Evolutionary conservation across 2,113 vertebrate species (phyloP), one percentile per base, ranked within the genome.

Genomic region (Xerus inauris): DNA sequence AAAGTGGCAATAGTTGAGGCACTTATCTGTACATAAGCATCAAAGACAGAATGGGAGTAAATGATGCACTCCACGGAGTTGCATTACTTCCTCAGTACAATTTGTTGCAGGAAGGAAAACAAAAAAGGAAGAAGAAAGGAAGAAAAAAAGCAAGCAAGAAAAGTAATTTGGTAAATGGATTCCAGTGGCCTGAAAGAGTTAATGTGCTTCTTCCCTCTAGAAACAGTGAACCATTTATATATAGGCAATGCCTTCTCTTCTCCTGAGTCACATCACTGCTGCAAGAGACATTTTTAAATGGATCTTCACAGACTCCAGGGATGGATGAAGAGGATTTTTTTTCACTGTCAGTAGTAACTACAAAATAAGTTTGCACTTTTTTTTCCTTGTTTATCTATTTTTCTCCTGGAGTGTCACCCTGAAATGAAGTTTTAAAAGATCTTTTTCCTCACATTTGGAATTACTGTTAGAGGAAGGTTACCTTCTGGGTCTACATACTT

Each of bases 21-120:
- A 93, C 95, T 97, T 98, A 96, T 97, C 95, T 96, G 94, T 93
- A 96, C 51, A 79, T 97, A 97, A 97, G 75, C 94, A 95, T 94
- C 80, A 3, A 72, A 94, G 97, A 83, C 40, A 92, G 94, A 96
- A 93, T 87, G 91, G 93, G 97, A 97, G 96, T 95, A 97, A 97
- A 97, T 97, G 97, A 94, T 93, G 95, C 97, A 97, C 97, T 97
- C 97, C 93, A 79, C 69, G 80, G 91, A 89, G 91, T 94, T 91
- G 83, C 94, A 86, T 95, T 97, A 94, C 93, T 97, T 97, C 93
- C 95, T 97, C 77, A 93, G 80, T 80, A 87, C 89, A 96, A 96
- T 97, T 97, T 96, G 95, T 96, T 95, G 83, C 59, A 24, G n/a
- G 14, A 28, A 30, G 6, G 17, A 7, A 47, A 22, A 54, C 26